Evolutionary conservation across 2,113 vertebrate species (phyloP).

Genomic region (Xerus inauris): DNA sequence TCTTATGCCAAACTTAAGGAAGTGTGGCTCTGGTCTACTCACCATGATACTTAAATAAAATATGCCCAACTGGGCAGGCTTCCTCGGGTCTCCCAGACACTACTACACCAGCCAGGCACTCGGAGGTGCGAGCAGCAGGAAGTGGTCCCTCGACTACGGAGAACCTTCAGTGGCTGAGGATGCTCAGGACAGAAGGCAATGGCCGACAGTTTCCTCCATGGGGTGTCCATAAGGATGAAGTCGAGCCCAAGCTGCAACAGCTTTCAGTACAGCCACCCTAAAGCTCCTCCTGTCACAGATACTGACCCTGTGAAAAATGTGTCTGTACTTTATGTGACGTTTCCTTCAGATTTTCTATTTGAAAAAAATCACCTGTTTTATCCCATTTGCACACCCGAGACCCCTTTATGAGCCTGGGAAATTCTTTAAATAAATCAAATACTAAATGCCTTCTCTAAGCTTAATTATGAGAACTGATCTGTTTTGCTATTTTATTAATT

Average conservation of each 20-base stretch:
- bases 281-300: neutral
- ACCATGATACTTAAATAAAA: neutral
- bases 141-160: neutral
- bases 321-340: neutral
- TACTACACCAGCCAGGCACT: fast-evolving
- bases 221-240: neutral
- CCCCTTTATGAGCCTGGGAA: neutral
- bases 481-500: neutral
- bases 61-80: neutral
- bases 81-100: neutral
- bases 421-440: conserved; percentile 61
- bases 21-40: neutral
- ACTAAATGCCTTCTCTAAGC: conserved; percentile 11
- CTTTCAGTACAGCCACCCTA: neutral
- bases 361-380: conserved; percentile 11
- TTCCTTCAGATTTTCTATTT: conserved; percentile 35
- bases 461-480: conserved; percentile 38
- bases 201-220: neutral
- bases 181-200: neutral
- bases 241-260: neutral
- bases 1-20: neutral
- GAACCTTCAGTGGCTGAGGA: fast-evolving
- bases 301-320: neutral
- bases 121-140: neutral
- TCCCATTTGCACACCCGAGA: neutral